Percentiles rank a stretch among this genome's conserved stretches.
phyloP scores from a whole-genome alignment of 2,113 vertebrate species.

The Spermophilus dauricus region DNA sequence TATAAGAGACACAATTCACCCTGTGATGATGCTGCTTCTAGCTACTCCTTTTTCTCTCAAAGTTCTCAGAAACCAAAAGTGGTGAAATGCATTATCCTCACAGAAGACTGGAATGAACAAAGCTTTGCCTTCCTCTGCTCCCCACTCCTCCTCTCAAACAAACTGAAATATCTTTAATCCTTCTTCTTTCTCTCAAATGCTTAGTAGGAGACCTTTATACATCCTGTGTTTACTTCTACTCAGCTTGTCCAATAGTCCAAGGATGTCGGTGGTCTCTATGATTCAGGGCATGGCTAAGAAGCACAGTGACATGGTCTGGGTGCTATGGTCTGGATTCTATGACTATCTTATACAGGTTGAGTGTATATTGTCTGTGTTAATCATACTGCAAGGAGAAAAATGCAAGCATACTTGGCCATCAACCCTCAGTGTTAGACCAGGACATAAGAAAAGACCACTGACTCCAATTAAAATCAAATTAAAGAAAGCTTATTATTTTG shows the following conservation, averaged over 20 bases:
- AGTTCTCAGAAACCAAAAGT: background rate
- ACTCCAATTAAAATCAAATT: too few species aligned
- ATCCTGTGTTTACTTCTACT: background rate
- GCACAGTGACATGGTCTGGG: background rate
- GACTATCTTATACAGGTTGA: background rate
- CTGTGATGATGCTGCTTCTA: background rate
- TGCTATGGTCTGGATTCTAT: background rate
- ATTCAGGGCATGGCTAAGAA: background rate
- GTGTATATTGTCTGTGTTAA: background rate
- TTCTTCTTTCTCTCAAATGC: background rate
- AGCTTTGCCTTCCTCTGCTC: background rate
- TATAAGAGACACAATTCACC: background rate
- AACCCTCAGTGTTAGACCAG: background rate
- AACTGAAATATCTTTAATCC: background rate
- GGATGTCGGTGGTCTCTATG: background rate
- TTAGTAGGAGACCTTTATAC: background rate
- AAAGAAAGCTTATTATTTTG: too few species aligned
- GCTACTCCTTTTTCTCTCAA: background rate
- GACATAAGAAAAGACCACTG: too few species aligned
- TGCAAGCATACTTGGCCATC: slow-evolving; percentile 7
- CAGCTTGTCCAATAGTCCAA: background rate
- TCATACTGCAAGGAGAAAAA: background rate
- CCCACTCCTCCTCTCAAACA: background rate
- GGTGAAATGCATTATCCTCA: background rate
- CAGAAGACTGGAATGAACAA: background rate